Evolutionary conservation across 1,140 invertebrate species (phyloP).

Genomic region (Cydia amplana): DNA sequence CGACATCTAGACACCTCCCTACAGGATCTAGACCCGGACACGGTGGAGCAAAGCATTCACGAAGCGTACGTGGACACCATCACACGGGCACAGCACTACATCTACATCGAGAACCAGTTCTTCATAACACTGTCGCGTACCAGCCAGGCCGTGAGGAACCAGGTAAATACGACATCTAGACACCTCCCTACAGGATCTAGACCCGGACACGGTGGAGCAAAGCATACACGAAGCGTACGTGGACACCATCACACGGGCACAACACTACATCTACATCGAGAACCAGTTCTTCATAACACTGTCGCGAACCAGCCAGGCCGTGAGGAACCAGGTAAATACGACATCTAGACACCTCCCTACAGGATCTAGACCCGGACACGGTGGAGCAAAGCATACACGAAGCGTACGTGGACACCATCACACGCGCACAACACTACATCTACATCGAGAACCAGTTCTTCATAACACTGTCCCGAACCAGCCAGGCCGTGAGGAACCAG

Average conservation of each 20-base stretch:
- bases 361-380: slow-evolving; percentile 84
- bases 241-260: slow-evolving; percentile 92
- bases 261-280: slow-evolving; percentile 98
- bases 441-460: slow-evolving; percentile 99
- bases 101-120: slow-evolving; percentile 99
- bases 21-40: slow-evolving; percentile 83
- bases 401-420: slow-evolving; percentile 95
- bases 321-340: slow-evolving; percentile 84
- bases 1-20: background rate
- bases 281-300: slow-evolving; percentile 99
- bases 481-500: slow-evolving; percentile 86
- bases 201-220: slow-evolving; percentile 90
- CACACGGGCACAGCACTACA: slow-evolving; percentile 93
- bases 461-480: slow-evolving; percentile 87
- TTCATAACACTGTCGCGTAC: slow-evolving; percentile 91
- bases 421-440: slow-evolving; percentile 93
- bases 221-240: slow-evolving; percentile 98
- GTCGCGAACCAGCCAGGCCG: slow-evolving; percentile 81
- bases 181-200: slow-evolving; percentile 63
- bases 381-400: slow-evolving; percentile 96
- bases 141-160: slow-evolving; percentile 85
- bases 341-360: too few relatives aligned
- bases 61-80: slow-evolving; percentile 97
- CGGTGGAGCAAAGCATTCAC: slow-evolving; percentile 94
- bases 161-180: slow-evolving; percentile 61